Percentiles rank a stretch among this genome's conserved stretches.
Conservation (phyloP, 2,888 invertebrate species). For the Acleris holmiana region DNA sequence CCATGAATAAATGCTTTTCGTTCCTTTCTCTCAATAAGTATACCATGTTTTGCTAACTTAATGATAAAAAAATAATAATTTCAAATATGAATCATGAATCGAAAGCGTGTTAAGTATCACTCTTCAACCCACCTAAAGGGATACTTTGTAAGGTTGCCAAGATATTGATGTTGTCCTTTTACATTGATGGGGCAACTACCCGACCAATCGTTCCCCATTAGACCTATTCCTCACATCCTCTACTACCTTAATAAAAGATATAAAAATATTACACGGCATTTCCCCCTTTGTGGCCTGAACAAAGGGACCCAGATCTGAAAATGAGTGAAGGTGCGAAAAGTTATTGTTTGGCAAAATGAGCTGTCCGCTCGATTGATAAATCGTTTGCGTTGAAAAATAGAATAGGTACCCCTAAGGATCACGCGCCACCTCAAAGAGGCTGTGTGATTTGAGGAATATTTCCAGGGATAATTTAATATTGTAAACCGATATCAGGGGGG, state of each 20-base stretch:
- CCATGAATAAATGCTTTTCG: too few species aligned
- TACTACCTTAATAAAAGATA: constrained; percentile 37
- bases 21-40: too few species aligned
- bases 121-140: too few species aligned
- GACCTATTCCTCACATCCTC: constrained; percentile 21
- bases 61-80: too few species aligned
- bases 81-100: too few species aligned
- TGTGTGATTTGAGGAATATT: constrained; percentile 2
- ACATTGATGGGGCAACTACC: not conserved
- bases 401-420: constrained; percentile 47
- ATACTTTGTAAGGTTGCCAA: not conserved
- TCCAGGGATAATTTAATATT: not conserved
- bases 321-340: constrained; percentile 59
- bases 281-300: constrained; percentile 52
- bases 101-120: too few species aligned
- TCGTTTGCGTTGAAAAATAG: constrained; percentile 53
- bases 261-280: constrained; percentile 47
- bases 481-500: not conserved
- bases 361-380: constrained; percentile 71
- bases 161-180: constrained; percentile 1
- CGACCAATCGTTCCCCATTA: constrained; percentile 21
- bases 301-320: constrained; percentile 49
- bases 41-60: too few species aligned
- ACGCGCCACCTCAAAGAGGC: constrained; percentile 14
- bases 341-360: constrained; percentile 75